phyloP scores from a whole-genome alignment of 2,888 invertebrate species.

The Thumatha senex region DNA sequence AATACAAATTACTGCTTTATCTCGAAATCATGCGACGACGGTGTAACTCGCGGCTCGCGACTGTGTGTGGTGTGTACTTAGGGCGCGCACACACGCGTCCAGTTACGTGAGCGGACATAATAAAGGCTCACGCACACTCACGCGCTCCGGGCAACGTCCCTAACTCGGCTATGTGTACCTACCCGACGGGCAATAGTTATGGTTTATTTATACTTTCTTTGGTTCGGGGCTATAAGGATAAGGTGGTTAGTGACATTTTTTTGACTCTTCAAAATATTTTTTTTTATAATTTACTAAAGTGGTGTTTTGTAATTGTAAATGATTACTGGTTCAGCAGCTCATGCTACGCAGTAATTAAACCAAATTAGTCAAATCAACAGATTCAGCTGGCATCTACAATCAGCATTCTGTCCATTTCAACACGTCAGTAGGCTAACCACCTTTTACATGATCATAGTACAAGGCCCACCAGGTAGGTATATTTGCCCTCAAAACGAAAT shows the following conservation, averaged over 20 bases:
- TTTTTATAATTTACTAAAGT: neutral
- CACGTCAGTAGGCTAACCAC: no score
- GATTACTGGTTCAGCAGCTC: no score
- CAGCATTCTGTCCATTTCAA: no score
- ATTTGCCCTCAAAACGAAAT: no score
- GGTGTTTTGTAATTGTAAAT: neutral
- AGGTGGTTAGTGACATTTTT: slow-evolving; percentile 49
- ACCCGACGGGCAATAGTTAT: slow-evolving; percentile 61
- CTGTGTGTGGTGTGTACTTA: slow-evolving; percentile 69
- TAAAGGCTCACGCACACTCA: slow-evolving; percentile 55
- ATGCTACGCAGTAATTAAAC: no score
- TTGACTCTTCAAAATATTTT: neutral
- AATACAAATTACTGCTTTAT: slow-evolving; percentile 4
- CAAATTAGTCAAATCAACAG: no score
- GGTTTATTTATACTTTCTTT: slow-evolving; percentile 83
- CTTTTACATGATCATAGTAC: no score
- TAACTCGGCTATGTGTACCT: slow-evolving; percentile 52
- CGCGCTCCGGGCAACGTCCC: slow-evolving; percentile 74
- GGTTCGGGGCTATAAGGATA: slow-evolving; percentile 49
- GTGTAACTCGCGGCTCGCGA: slow-evolving; percentile 45
- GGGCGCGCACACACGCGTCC: slow-evolving; percentile 56
- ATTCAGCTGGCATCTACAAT: no score
- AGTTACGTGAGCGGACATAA: slow-evolving; percentile 63
- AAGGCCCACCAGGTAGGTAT: no score
- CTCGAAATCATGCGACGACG: slow-evolving; percentile 27